Conservation (phyloP, 2,888 invertebrate species). For the Noctua fimbriata region DNA sequence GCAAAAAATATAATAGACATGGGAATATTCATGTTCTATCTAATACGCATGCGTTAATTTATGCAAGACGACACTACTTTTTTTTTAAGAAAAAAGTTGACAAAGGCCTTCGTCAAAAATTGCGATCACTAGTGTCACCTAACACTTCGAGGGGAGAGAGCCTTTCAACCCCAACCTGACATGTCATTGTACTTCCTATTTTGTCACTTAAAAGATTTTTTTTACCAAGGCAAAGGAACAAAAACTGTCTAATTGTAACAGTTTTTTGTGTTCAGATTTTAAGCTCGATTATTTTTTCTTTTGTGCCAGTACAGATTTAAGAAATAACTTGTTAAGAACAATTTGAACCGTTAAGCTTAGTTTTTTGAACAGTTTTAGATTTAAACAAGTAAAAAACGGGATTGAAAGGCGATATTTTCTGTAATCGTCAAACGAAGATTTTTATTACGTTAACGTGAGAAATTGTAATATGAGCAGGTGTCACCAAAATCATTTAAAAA, state of each 20-base stretch:
- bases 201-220: constrained; percentile 86
- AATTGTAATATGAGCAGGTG: background rate
- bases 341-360: constrained; percentile 73
- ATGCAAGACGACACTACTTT: constrained; percentile 87
- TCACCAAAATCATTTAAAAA: background rate
- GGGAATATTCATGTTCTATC: constrained; percentile 88
- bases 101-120: constrained; percentile 87
- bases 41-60: constrained; percentile 85
- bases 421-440: constrained; percentile 16
- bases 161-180: constrained; percentile 87
- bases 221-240: constrained; percentile 83
- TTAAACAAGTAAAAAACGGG: constrained; percentile 41
- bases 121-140: constrained; percentile 86
- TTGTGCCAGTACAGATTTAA: constrained; percentile 74
- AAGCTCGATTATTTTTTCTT: constrained; percentile 88
- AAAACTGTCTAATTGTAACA: constrained; percentile 89
- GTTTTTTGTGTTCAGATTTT: constrained; percentile 87
- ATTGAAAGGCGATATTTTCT: constrained; percentile 45
- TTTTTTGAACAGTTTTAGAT: constrained; percentile 54
- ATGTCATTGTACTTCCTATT: constrained; percentile 87
- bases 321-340: constrained; percentile 69
- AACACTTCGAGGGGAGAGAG: constrained; percentile 85
- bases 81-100: constrained; percentile 76
- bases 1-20: constrained; percentile 80
- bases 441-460: constrained; percentile 17